These are phyloP conservation scores for Leptinotarsa peninsularis DNA, from an alignment of 2,888 invertebrate species.

Conservation along the genomic window DNA sequence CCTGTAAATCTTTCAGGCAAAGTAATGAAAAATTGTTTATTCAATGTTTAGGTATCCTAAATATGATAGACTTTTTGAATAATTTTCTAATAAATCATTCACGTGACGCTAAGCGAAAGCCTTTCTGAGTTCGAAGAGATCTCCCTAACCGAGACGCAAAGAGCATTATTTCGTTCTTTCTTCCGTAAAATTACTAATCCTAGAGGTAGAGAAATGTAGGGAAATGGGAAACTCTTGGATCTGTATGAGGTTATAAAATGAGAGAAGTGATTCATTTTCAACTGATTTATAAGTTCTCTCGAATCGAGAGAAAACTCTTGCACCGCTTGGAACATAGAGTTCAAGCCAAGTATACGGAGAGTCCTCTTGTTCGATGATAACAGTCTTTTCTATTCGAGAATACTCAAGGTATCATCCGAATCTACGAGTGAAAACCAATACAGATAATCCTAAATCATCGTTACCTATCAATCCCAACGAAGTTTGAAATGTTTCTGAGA, in stretches of 20 bases:
- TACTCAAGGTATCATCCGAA: no score
- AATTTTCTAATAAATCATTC: slow-evolving; percentile 35
- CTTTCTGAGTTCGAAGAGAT: slow-evolving; percentile 24
- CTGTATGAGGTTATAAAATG: slow-evolving; percentile 19
- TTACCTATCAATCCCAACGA: no score
- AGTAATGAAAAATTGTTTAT: slow-evolving; percentile 26
- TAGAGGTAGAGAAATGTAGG: slow-evolving; percentile 15
- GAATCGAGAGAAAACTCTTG: not conserved
- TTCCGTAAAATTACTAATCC: slow-evolving; percentile 37
- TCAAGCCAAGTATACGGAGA: no score
- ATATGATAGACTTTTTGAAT: slow-evolving; percentile 30
- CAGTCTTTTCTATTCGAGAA: no score
- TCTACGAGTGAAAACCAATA: no score
- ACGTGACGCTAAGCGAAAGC: slow-evolving; percentile 23
- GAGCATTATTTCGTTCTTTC: slow-evolving; percentile 32
- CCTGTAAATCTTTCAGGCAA: slow-evolving; percentile 22
- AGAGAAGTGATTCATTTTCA: slow-evolving; percentile 1
- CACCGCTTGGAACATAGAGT: not conserved
- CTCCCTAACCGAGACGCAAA: slow-evolving; percentile 25
- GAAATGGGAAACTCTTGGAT: slow-evolving; percentile 21
- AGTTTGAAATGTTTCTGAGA: no score
- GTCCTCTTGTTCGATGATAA: no score
- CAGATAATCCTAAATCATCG: no score
- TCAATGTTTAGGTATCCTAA: slow-evolving; percentile 22
- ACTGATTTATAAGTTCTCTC: not conserved